Percentiles rank a stretch among this genome's conserved stretches.
phyloP scores from a whole-genome alignment of 2,797 vertebrate species.

The Onychomys arenicola region DNA sequence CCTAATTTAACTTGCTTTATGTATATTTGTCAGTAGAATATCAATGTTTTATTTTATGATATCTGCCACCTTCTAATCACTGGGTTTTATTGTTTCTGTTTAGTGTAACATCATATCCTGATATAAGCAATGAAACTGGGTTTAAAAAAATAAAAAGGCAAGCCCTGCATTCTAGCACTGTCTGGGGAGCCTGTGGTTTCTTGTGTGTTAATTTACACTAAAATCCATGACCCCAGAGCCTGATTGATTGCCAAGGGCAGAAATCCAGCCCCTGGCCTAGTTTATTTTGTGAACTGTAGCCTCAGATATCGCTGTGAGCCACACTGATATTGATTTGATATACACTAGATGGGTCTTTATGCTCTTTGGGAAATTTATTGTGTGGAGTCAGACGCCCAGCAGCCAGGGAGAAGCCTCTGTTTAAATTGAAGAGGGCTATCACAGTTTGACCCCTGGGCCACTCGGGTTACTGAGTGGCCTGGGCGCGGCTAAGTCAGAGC shows the following conservation, averaged over 20 bases:
- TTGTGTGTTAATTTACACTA: conserved; percentile 93
- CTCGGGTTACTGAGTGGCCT: conserved; percentile 89
- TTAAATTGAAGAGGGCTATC: conserved; percentile 92
- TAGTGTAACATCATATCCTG: conserved; percentile 77
- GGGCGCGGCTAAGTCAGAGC: conserved; percentile 87
- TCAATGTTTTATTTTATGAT: conserved; percentile 82
- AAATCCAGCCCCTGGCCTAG: conserved; percentile 91
- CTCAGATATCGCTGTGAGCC: conserved; percentile 90
- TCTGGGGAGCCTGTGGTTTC: conserved; percentile 89
- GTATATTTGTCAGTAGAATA: conserved; percentile 84
- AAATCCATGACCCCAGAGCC: conserved; percentile 91
- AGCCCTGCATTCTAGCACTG: conserved; percentile 88
- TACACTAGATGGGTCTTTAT: conserved; percentile 92
- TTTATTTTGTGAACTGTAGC: conserved; percentile 93
- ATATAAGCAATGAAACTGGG: conserved; percentile 83
- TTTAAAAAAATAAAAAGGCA: conserved; percentile 82
- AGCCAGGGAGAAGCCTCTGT: conserved; percentile 88
- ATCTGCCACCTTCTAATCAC: conserved; percentile 84
- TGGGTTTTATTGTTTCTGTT: conserved; percentile 87
- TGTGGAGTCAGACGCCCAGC: conserved; percentile 88
- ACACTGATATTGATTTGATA: conserved; percentile 93
- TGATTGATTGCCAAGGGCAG: conserved; percentile 93
- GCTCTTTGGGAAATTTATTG: conserved; percentile 92
- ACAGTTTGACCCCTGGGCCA: conserved; percentile 90
- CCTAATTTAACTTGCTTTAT: conserved; percentile 60